Evolutionary conservation across 2,888 invertebrate genomes (phyloP).

Genomic region (Lamproptera curius): DNA sequence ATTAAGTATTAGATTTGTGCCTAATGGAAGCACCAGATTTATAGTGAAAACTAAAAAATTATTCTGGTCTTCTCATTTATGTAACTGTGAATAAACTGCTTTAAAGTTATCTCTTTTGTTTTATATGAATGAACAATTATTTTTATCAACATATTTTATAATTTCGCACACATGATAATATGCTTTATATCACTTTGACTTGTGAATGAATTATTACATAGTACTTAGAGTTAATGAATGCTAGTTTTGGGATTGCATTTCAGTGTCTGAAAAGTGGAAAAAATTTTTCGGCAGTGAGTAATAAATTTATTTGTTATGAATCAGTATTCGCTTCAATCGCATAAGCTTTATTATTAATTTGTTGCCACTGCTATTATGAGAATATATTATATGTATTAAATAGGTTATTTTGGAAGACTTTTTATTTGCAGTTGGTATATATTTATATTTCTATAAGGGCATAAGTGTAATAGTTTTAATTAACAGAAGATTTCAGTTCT

Average conservation of each 20-base stretch:
- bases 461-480: too few relatives aligned
- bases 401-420: too few relatives aligned
- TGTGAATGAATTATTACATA: conserved; percentile 29
- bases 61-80: too few relatives aligned
- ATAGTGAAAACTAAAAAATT: too few relatives aligned
- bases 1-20: neutral
- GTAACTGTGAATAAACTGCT: too few relatives aligned
- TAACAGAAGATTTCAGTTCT: too few relatives aligned
- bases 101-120: too few relatives aligned
- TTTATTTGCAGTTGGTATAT: too few relatives aligned
- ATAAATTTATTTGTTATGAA: conserved; percentile 45
- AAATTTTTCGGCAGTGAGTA: conserved; percentile 76
- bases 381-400: too few relatives aligned
- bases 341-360: conserved; percentile 29
- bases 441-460: too few relatives aligned
- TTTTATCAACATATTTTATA: neutral
- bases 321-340: conserved; percentile 39
- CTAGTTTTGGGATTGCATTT: conserved; percentile 72
- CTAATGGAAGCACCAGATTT: too few relatives aligned
- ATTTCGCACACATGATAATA: conserved; percentile 9
- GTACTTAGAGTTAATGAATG: conserved; percentile 50
- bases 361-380: conserved; percentile 6
- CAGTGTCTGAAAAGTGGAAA: conserved; percentile 76
- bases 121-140: too few relatives aligned
- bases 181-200: conserved; percentile 22